phyloP scores from a whole-genome alignment of 2,888 invertebrate species.

The Rosalia funebris region DNA sequence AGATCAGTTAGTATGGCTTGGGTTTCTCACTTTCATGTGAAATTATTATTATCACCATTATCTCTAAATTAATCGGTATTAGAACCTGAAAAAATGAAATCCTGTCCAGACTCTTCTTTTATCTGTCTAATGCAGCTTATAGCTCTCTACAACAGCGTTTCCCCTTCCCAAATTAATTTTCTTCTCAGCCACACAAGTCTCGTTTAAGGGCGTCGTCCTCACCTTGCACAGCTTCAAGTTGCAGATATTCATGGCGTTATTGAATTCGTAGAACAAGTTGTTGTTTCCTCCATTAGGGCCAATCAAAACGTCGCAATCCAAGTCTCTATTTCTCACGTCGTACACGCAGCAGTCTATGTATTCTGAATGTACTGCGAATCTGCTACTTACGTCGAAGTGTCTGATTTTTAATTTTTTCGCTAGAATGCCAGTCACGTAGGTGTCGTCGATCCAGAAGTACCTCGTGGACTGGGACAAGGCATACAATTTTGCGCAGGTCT shows the following conservation, averaged over 20 bases:
- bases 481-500: constrained; percentile 70
- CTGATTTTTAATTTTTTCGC: constrained; percentile 69
- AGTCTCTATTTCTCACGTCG: constrained; percentile 67
- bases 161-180: constrained; percentile 54
- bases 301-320: constrained; percentile 75
- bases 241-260: constrained; percentile 72
- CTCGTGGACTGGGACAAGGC: constrained; percentile 67
- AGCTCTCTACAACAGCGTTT: constrained; percentile 46
- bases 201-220: constrained; percentile 66
- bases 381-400: constrained; percentile 68
- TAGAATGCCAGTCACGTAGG: constrained; percentile 84
- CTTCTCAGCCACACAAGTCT: constrained; percentile 70
- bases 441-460: constrained; percentile 94
- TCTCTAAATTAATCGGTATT: too few relatives aligned
- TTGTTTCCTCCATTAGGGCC: constrained; percentile 83
- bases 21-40: too few relatives aligned
- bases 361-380: constrained; percentile 78
- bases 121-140: background rate
- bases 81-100: too few relatives aligned
- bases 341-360: constrained; percentile 79
- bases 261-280: constrained; percentile 74
- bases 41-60: too few relatives aligned
- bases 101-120: too few relatives aligned
- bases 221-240: constrained; percentile 67
- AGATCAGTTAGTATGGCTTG: too few relatives aligned